Evolutionary conservation across 2,113 vertebrate species (phyloP), one percentile per base, ranked within the genome.

Genomic region (Tricholaema leucomelas): DNA sequence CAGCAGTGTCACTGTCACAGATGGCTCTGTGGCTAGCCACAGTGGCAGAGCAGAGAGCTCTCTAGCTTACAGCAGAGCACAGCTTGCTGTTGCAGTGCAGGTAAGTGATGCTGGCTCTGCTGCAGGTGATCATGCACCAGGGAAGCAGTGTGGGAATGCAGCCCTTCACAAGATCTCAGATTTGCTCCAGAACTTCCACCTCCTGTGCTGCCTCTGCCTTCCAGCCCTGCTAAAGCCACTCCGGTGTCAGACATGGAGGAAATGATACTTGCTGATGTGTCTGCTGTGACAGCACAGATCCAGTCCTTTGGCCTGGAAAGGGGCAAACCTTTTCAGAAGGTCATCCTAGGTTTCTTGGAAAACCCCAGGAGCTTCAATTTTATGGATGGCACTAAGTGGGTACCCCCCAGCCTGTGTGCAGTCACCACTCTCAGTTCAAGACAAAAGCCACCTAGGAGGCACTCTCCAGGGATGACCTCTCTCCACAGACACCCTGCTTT

Each of bases 301-400:
- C 31, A 42, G 42, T 16, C 27, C n/a, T 44, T 40, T 35, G 73
- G 77, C n/a, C 23, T 28, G 23, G n/a, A 73, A 60, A 1, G 9
- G 18, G 21, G 18, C 8, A 60, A 35, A 61, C 5, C 33, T 40
- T 64, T 23, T 23, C 24, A 63, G 31, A 52, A 80, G 52, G 73
- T 23, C 35, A 42, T 40, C 7, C 18, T 35, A 25, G 17, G n/a
- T 31, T 80, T 19, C 48, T 12, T 50, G 48, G 48, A 50, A 50
- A 50, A 50, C 23, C 23, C 23, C 12, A 25, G 23, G 48, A 50
- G 48, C 48, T 24, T 50, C 48, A 50, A 55, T 9, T 69, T 50
- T 18, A 69, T 1, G 2, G 21, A 15, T 35, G 44, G 16, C 59
- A 52, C 0, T 0, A 31, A 15, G n/a, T 10, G 25, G 10, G n/a